These are phyloP conservation scores for Alces alces DNA, from an alignment of 2,113 vertebrate genomes.

Conservation along the genomic window DNA sequence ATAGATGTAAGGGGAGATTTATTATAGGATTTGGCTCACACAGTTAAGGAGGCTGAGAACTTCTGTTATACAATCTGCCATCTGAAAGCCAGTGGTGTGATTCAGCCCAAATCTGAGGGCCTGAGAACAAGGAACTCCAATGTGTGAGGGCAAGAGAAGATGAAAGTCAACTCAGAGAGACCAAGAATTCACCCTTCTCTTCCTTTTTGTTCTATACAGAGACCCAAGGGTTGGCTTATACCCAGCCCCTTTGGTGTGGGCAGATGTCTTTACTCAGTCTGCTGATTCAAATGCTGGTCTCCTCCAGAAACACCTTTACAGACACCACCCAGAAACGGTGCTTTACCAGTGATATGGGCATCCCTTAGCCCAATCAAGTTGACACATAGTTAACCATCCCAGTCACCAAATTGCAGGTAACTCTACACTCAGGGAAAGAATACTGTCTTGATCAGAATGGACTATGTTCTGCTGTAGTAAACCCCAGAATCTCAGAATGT, in stretches of 20 bases:
- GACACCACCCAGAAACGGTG: not conserved
- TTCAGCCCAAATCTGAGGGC: not conserved
- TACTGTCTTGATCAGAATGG: not conserved
- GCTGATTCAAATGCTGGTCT: not conserved
- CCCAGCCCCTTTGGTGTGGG: not conserved
- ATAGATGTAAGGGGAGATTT: not conserved
- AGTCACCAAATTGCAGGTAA: not conserved
- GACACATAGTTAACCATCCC: not conserved
- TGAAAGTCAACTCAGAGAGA: not conserved
- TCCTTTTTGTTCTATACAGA: not conserved
- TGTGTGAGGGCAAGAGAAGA: not conserved
- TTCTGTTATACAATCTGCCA: not conserved
- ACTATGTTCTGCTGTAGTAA: not conserved
- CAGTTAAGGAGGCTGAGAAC: not conserved
- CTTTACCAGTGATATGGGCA: not conserved
- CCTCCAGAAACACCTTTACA: not conserved
- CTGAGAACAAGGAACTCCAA: not conserved
- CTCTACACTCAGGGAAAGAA: not conserved
- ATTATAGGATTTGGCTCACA: not conserved
- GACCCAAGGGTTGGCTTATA: not conserved
- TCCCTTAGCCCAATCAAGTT: not conserved
- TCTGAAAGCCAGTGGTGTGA: not conserved
- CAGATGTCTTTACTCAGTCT: not conserved
- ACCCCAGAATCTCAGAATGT: not conserved
- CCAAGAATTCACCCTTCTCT: not conserved